Evolutionary conservation across 2,888 invertebrate species (phyloP).

Genomic region (Hyles lineata): DNA sequence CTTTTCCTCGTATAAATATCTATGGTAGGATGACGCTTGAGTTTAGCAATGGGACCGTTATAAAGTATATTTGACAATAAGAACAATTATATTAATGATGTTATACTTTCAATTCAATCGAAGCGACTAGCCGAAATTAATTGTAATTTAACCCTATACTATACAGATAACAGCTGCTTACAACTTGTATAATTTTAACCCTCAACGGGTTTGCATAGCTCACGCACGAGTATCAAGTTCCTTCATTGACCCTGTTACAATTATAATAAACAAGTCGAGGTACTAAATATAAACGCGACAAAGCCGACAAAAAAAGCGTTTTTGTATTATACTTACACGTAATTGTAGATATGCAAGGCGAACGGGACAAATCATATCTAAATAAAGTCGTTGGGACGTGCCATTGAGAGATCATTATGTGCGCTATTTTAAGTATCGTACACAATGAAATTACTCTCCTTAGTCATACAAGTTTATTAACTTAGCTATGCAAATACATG

Average conservation of each 20-base stretch:
- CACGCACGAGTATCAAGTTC: slow-evolving; percentile 2
- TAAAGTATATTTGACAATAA: no score
- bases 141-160: no score
- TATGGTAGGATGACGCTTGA: no score
- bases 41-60: no score
- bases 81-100: no score
- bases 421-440: not conserved
- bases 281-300: not conserved
- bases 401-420: not conserved
- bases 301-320: not conserved
- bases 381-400: slow-evolving; percentile 1
- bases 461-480: not conserved
- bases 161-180: no score
- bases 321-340: not conserved
- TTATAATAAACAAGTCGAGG: not conserved
- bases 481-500: not conserved
- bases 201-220: slow-evolving; percentile 8
- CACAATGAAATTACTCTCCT: not conserved
- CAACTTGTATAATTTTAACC: not conserved
- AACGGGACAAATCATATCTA: no score
- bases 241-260: slow-evolving; percentile 20
- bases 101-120: no score
- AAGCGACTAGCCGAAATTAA: no score
- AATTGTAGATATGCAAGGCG: slow-evolving; percentile 10
- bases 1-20: no score